Conservation (phyloP, 1,140 invertebrate species). For the Sitophilus oryzae region DNA sequence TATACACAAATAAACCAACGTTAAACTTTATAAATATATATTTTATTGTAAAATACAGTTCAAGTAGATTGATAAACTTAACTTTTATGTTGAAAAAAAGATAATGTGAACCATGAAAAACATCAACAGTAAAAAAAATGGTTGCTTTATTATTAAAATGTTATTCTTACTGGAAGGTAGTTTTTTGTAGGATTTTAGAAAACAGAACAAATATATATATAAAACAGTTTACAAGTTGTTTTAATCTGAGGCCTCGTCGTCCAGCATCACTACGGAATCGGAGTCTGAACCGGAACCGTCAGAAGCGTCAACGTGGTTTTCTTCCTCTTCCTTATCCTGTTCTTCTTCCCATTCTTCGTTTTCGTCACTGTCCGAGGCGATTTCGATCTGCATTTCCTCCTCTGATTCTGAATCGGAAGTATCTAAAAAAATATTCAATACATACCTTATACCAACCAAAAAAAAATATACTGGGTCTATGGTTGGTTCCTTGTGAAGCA, state of each 20-base stretch:
- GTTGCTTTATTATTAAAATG: not conserved
- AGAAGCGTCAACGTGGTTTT: slow-evolving; percentile 4
- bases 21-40: slow-evolving; percentile 9
- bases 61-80: no score
- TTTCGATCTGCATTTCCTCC: slow-evolving; percentile 26
- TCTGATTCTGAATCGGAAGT: slow-evolving; percentile 37
- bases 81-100: no score
- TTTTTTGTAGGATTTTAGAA: no score
- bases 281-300: slow-evolving; percentile 5
- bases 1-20: not conserved
- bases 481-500: no score
- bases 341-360: slow-evolving; percentile 42
- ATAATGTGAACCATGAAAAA: no score
- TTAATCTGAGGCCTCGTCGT: slow-evolving; percentile 20
- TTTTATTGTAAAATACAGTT: no score
- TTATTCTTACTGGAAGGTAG: not conserved
- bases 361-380: slow-evolving; percentile 38
- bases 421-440: slow-evolving; percentile 26
- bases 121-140: no score
- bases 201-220: no score
- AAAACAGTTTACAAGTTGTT: no score
- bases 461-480: no score
- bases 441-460: no score
- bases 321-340: slow-evolving; percentile 9
- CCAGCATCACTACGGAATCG: slow-evolving; percentile 19